Evolutionary conservation across 2,797 vertebrate species (phyloP), one percentile per base, ranked within the genome.

Genomic region (Passerculus sandwichensis): DNA sequence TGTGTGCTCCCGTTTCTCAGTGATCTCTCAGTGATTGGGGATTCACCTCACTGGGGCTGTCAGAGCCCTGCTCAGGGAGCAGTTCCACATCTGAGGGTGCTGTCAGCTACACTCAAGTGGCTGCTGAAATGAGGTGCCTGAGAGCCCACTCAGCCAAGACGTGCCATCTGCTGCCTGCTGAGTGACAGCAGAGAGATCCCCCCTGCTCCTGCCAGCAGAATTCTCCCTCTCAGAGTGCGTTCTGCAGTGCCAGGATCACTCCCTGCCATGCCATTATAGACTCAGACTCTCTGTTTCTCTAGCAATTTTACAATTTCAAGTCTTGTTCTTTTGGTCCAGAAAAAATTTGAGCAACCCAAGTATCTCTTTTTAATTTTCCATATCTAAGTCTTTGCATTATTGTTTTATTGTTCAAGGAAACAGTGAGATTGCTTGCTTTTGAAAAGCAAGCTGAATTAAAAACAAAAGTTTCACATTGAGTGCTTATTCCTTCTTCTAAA

Each of bases 81-180:
- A n/a, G 61, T 48, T 85, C 86, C 85, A 56, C 85, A 36, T 88
- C 87, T 89, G 65, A 57, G 21, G 34, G 3, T 1, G 3, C 86
- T 81, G 85, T 92, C 94, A 95, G 85, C 79, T n/a, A 13, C 29
- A 1, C 72, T 72, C 69, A 75, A 81, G 85, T 62, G 47, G 22
- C 3, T 89, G 51, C 66, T 83, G 87, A 76, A 88, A 88, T 84
- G 34, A 85, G 89, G 27, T 51, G 62, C 70, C 81, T 45, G 73
- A 85, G 87, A 95, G 53, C 11, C 59, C 76, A 40, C 56, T 93
- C 92, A 91, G 79, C 91, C 93, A 93, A 85, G 91, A 91, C 2
- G 0, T 72, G 79, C 92, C 92, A 95, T 94, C 95, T 96, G 94
- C 85, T 91, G 80, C 40, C 85, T 45, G 32, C 29, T 47, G 66